Percentiles rank a stretch among this genome's conserved stretches.
Conservation (phyloP, 2,888 invertebrate genomes). For the Dascillus cervinus region DNA sequence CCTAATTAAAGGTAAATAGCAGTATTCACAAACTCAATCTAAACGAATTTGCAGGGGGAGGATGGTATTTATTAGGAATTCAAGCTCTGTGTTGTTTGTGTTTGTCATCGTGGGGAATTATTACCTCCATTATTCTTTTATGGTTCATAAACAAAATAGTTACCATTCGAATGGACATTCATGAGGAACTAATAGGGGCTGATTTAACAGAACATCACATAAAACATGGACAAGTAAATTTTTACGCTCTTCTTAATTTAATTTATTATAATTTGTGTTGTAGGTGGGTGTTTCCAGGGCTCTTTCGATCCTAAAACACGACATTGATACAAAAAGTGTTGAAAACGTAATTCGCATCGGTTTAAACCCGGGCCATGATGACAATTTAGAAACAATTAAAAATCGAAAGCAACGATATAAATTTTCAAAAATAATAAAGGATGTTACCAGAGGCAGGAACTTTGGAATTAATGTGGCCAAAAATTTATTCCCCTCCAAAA, state of each 20-base stretch:
- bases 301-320: conserved; percentile 62
- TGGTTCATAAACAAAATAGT: conserved; percentile 72
- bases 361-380: conserved; percentile 60
- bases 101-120: conserved; percentile 65
- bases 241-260: too few relatives aligned
- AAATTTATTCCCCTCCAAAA: conserved; percentile 29
- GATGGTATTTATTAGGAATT: conserved; percentile 79
- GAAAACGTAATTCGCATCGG: conserved; percentile 47
- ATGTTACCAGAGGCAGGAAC: conserved; percentile 34
- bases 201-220: conserved; percentile 84
- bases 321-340: conserved; percentile 40
- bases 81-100: conserved; percentile 68
- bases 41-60: conserved; percentile 56
- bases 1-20: conserved; percentile 57
- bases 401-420: conserved; percentile 28
- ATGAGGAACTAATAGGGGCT: conserved; percentile 81
- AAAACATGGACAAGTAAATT: conserved; percentile 58
- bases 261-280: conserved; percentile 11
- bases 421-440: conserved; percentile 32
- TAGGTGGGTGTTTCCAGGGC: conserved; percentile 61
- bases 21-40: not conserved
- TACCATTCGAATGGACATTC: conserved; percentile 77
- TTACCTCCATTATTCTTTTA: conserved; percentile 62
- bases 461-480: conserved; percentile 34
- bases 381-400: conserved; percentile 44